Evolutionary conservation across 2,797 vertebrate genomes (phyloP), one percentile per base, ranked within the genome.

Genomic region (Holocentrus rufus): DNA sequence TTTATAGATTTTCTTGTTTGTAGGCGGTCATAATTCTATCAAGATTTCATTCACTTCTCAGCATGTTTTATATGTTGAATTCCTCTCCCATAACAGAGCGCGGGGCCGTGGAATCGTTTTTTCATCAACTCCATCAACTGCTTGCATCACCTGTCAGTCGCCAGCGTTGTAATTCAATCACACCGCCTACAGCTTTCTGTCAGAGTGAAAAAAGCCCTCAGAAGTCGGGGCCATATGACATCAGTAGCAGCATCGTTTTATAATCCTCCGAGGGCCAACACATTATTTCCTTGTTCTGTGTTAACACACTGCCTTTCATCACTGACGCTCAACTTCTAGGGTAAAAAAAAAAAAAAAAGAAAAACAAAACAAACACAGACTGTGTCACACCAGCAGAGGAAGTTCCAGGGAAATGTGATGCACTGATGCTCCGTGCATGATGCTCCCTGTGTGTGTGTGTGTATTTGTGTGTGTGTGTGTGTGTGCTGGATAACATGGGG

Each of bases 81-180:
- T 58, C 50, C 27, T 44, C 31, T 0, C 14, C 42, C 42, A 42
- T 23, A 54, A 50, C 47, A 54, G 0, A 68, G 47, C 61, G 71
- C n/a, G n/a, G n/a, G 76, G 68, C 75, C 81, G 83, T 67, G 11
- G 79, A 80, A 77, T 61, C 49, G 23, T 86, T 90, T 81, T 80
- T 77, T 84, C 74, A 78, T 80, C 66, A 46, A 80, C 80, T 80
- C 77, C 64, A 74, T 82, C 74, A 52, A 61, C 79, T 69, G 74
- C 73, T 90, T 80, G 74, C 83, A 88, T 89, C 87, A 88, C 76
- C 82, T 90, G 86, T 90, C 87, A 87, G 63, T 67, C 31, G 72
- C 49, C 44, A 42, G 60, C 70, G 87, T 77, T 69, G 68, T 69
- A 50, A 85, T 81, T 88, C 77, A 78, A 72, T 88, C 77, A 69